Evolutionary conservation across 2,113 vertebrate species (phyloP).

Genomic region (Mungos mungo): DNA sequence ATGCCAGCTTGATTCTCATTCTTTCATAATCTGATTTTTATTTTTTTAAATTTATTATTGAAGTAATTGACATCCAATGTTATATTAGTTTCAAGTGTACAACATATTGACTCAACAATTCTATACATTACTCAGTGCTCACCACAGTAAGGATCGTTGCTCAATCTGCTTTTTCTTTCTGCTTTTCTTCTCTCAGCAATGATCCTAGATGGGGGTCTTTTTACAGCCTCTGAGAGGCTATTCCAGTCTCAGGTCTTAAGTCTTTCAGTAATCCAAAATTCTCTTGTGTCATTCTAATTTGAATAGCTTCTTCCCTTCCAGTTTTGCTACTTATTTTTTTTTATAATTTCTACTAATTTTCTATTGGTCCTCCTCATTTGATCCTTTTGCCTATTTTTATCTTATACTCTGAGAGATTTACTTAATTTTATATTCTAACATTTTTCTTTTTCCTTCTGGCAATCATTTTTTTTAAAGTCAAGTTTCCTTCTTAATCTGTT

Average conservation of each 20-base stretch:
- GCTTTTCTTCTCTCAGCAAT: background rate
- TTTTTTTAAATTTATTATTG: background rate
- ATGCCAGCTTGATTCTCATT: background rate
- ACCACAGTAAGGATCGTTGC: background rate
- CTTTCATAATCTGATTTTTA: background rate
- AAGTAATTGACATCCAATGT: background rate
- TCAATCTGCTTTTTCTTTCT: background rate
- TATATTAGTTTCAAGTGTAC: background rate
- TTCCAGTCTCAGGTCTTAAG: background rate
- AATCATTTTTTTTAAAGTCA: background rate
- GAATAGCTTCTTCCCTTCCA: background rate
- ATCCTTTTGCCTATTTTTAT: background rate
- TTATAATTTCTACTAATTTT: background rate
- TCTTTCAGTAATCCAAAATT: background rate
- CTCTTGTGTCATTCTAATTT: background rate
- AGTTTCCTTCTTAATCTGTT: background rate
- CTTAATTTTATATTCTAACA: background rate
- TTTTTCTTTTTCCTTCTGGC: background rate
- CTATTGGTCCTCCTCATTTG: background rate
- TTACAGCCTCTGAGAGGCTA: background rate
- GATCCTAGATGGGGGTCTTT: background rate
- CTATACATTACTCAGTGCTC: background rate
- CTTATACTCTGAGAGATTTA: background rate
- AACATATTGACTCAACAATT: background rate
- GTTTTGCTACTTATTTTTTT: background rate